Base-by-base conservation (phyloP, 2,113 vertebrate species). In the Rhadina sibilatrix region DNA sequence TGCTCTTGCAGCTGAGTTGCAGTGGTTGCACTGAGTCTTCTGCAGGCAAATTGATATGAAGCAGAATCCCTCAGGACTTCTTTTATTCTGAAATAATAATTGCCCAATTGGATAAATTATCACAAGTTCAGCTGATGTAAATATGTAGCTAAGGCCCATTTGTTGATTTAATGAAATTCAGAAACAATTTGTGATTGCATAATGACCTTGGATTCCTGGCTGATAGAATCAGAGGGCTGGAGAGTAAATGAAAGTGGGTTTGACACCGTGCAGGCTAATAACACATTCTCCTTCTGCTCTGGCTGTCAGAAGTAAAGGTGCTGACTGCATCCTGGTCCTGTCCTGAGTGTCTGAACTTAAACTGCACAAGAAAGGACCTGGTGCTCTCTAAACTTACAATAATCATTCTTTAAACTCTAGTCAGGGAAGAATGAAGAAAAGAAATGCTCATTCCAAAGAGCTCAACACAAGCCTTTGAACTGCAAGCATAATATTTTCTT, bases 101-200 rank as follows among this genome's bases (percentile, higher is more conserved):
- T 86, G 77, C 59, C 87, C 77, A 84, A 38, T 74, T 71, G 94
- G 82, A 72, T 89, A 84, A 86, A 95, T 96, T 50, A 96, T 91
- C 93, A 86, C 89, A 90, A 86, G 76, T 82, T 87, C 83, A 91
- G 85, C 88, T 92, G 79, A 44, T 76, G 70, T 82, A 91, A 92
- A 89, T 69, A 89, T 30, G 50, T 79, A 90, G 50, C 79, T 94
- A 75, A 88, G 92, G 80, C 83, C 94, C 91, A 74, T 95, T 97
- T 96, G 95, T 94, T 88, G 92, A 88, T 90, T 95, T 95, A 97
- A 96, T 96, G 95, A 96, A 94, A 96, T 97, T 93, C 93, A 97
- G 96, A 95, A 96, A 88, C 89, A 83, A 94, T 95, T 79, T 95
- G 86, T 87, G 87, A 75, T 89, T n/a, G 22, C 83, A 69, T 68